Base-by-base conservation (phyloP, 2,888 invertebrate genomes). In the Tetragonisca angustula region DNA sequence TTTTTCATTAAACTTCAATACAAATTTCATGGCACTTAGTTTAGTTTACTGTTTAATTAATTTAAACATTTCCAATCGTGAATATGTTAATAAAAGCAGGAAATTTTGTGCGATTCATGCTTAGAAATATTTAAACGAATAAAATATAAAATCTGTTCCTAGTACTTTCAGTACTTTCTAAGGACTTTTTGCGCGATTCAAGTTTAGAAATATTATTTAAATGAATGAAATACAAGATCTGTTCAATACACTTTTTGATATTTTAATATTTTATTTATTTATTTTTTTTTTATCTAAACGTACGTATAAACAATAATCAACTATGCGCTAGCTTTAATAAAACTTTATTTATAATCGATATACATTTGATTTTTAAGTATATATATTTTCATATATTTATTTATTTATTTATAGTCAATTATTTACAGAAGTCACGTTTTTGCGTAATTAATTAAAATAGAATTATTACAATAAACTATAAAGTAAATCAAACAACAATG, bases 381-480 rank as follows among this genome's bases (percentile, higher is more conserved):
- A 79, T 86, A 83, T 87, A 82, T 72, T 54, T 54, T 56, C 21
- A 21, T 56, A 67, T 56, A 56, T 75, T 15, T 75, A 67, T 67
- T 3, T 75, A 67, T 59, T 88, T 91, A 91, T 88, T 88, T 90
- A 91, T 91, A 90, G 85, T 89, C 81, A 85, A 91, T 90, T 93
- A 93, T 93, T 91, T 92, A 93, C 93, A 93, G 80, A 85, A 79
- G 90, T 89, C 79, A 89, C 82, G 84, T 87, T 82, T 78, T 90
- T 75, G 61, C 87, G 85, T 83, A 89, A 91, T 90, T 89, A 92
- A 91, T 92, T 88, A 90, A 90, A 90, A 92, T 92, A 92, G 80
- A 92, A 90, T 91, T 90, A 90, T 91, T 90, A 90, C 87, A 93
- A 93, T 93, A 93, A 92, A 93, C 93, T 93, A 92, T 93, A 91